Evolutionary conservation across 2,888 invertebrate genomes (phyloP), one percentile per base, ranked within the genome.

Genomic region (Empis livida): DNA sequence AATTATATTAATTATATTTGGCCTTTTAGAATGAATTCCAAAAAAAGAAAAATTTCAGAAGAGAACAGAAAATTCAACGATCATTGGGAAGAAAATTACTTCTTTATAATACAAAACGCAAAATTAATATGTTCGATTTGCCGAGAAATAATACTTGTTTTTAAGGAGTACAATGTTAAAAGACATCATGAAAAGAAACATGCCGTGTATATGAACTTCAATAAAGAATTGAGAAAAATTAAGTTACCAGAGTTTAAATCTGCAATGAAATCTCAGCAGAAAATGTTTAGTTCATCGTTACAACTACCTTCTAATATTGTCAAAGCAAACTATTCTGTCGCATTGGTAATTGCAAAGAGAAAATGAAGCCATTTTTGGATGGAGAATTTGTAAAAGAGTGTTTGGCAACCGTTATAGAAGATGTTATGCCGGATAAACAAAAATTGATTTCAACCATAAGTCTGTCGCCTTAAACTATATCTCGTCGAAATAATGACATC

Each of bases 391-490:
- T 37, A 14, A 47, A 43, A 38, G 44, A 44, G n/a, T 38, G 44
- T 14, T 8, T 44, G 23, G 44, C 15, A 44, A 27, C 44, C 14
- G 44, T 42, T 47, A n/a, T 47, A 37, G 16, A 47, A 35, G 43
- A 47, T 47, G 37, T 47, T 43, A n/a, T 47, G 20, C 38, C 47
- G n/a, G 27, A 43, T 47, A 43, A 47, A 47, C 30, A n/a, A 23
- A 43, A 43, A 38, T 5, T 43, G 15, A 31, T 47, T 47, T 42
- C 47, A 43, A 47, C 37, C 39, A 35, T 47, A 43, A 43, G 38
- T 43, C 23, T 47, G 20, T 47, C 43, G 17, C 43, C 39, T 31
- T 43, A 47, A 47, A 47, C 44, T 20, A 32, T 44, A 15, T 44
- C 27, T 44, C 43, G 35, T 35, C 43, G 35, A 10, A 43, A 30